Conservation (phyloP, 92 coral and sea anemone genomes). For the Plumapathes pennacea region DNA sequence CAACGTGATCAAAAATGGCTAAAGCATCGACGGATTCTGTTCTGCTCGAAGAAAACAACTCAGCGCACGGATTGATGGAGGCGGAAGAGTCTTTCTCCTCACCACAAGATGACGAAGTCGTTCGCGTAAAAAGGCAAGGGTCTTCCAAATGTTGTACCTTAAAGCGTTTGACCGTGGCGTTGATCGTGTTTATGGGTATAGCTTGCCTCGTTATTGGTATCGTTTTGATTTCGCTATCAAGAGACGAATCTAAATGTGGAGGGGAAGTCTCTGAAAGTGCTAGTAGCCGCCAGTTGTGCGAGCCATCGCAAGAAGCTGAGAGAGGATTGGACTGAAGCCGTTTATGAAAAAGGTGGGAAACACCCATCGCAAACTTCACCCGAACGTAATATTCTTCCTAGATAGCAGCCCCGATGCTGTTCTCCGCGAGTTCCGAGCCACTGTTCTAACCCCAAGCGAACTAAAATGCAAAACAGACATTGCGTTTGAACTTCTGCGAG, state of each 20-base stretch:
- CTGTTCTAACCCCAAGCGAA: constrained; percentile 55
- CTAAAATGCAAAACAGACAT: constrained; percentile 70
- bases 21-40: too few relatives aligned
- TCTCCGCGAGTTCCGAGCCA: constrained; percentile 45
- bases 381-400: constrained; percentile 26
- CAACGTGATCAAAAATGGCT: too few relatives aligned
- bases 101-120: too few relatives aligned
- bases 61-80: too few relatives aligned
- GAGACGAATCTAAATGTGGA: constrained; percentile 24
- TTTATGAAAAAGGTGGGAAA: constrained; percentile 46
- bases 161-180: constrained; percentile 28
- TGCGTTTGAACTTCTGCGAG: constrained; percentile 51
- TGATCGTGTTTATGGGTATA: constrained; percentile 59
- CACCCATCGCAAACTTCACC: constrained; percentile 48
- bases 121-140: too few relatives aligned
- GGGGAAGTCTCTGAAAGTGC: not conserved
- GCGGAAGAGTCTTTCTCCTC: too few relatives aligned
- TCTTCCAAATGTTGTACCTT: constrained; percentile 18
- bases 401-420: constrained; percentile 30
- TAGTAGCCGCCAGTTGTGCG: constrained; percentile 26
- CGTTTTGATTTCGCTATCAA: constrained; percentile 55
- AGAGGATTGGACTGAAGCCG: constrained; percentile 53
- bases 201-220: constrained; percentile 63
- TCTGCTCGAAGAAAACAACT: too few relatives aligned
- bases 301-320: constrained; percentile 69